phyloP scores from a whole-genome alignment of 2,888 invertebrate genomes.

The Chloroclystis v-ata region DNA sequence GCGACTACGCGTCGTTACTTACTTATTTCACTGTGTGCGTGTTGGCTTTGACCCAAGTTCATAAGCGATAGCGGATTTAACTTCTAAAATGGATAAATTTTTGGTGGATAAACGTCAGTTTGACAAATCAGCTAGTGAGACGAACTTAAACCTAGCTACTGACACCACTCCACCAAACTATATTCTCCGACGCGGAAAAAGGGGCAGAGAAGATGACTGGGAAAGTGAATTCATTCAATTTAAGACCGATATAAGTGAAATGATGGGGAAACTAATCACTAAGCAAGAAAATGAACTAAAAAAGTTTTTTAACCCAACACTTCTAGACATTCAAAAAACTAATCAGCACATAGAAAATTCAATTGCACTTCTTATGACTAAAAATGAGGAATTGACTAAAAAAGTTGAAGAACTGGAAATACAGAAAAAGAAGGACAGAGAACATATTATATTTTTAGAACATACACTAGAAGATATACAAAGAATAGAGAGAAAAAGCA shows the following conservation, averaged over 20 bases:
- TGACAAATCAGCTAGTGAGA: neutral
- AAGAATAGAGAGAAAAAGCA: neutral
- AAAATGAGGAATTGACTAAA: constrained; percentile 4
- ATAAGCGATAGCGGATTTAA: no score
- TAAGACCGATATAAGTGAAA: neutral
- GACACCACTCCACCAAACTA: neutral
- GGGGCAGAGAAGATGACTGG: constrained; percentile 1
- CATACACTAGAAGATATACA: neutral
- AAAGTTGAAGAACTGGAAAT: neutral
- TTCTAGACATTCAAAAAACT: neutral
- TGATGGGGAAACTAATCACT: neutral
- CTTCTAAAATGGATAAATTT: constrained; percentile 1
- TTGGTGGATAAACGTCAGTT: neutral
- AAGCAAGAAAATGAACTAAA: constrained; percentile 1
- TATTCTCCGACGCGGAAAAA: neutral
- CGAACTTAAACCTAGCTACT: neutral
- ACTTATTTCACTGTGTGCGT: neutral
- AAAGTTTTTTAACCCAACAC: neutral
- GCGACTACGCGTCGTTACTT: neutral
- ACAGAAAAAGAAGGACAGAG: neutral
- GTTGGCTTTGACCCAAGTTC: neutral
- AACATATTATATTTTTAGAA: neutral
- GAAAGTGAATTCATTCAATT: neutral
- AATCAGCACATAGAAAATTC: neutral
- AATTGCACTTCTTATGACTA: neutral